Evolutionary conservation across 53 echinoderm and acorn worm species (phyloP).

Genomic region (Apostichopus leukothele): DNA sequence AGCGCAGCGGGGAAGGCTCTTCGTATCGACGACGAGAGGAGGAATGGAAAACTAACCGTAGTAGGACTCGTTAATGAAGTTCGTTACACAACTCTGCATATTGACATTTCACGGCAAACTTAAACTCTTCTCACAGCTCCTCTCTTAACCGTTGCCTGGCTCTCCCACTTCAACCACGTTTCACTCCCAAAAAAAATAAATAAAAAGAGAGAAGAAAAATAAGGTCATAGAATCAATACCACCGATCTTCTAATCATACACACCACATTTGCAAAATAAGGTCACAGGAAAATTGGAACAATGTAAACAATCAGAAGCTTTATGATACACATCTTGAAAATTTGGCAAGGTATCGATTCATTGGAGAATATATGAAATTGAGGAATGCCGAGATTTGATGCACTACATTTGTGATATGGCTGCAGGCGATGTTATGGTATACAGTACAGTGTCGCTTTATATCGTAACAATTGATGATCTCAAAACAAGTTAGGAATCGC

Average conservation of each 20-base stretch:
- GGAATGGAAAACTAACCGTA: not conserved
- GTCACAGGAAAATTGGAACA: not conserved
- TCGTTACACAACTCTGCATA: not conserved
- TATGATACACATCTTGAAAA: not conserved
- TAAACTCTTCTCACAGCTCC: not conserved
- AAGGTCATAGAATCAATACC: not conserved
- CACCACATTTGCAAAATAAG: not conserved
- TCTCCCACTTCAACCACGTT: not conserved
- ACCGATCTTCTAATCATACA: slow-evolving; percentile 3
- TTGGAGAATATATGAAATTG: not conserved
- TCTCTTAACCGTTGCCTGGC: not conserved
- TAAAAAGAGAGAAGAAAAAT: not conserved
- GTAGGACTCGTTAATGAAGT: not conserved
- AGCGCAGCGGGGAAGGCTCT: not conserved
- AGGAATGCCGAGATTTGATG: not conserved
- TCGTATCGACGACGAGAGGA: not conserved
- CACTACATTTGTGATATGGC: not conserved
- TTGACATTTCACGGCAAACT: not conserved
- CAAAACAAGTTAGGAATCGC: not conserved
- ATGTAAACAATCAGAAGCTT: not conserved
- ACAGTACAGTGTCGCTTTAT: not conserved
- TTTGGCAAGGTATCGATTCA: not conserved
- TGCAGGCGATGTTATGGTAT: not conserved
- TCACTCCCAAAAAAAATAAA: not conserved
- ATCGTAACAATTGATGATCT: not conserved